Percentiles rank a stretch among this genome's conserved stretches.
phyloP scores from a whole-genome alignment of 1,140 invertebrate genomes.

The Heterodera schachtii region DNA sequence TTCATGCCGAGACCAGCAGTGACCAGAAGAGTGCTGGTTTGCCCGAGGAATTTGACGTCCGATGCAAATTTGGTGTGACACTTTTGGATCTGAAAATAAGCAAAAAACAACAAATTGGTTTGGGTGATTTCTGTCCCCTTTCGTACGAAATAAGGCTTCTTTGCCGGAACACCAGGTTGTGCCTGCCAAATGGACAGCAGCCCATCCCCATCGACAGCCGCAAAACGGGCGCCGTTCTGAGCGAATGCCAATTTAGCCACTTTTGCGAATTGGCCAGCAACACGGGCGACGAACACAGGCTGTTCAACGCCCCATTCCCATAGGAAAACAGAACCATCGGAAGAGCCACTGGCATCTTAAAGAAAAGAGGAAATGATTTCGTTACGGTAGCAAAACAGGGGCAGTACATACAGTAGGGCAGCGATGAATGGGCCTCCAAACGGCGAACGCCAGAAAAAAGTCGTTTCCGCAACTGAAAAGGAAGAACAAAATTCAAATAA shows the following conservation, averaged over 20 bases:
- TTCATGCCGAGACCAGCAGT: conserved; percentile 94
- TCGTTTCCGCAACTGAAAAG: conserved; percentile 70
- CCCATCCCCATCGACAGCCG: conserved; percentile 65
- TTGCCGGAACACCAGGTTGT: conserved; percentile 79
- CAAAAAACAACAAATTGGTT: conserved; percentile 6
- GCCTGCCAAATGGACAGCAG: conserved; percentile 73
- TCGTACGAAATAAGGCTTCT: conserved; percentile 89
- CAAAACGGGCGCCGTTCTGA: conserved; percentile 88
- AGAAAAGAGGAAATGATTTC: conserved; percentile 32
- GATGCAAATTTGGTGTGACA: conserved; percentile 95
- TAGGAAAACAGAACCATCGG: conserved; percentile 93
- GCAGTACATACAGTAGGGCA: conserved; percentile 81
- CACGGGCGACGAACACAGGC: conserved; percentile 82
- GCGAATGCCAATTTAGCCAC: conserved; percentile 92
- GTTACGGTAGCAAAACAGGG: no score
- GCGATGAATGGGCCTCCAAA: conserved; percentile 88
- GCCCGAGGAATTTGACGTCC: conserved; percentile 93
- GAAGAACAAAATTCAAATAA: conserved; percentile 15
- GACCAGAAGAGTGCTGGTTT: conserved; percentile 90
- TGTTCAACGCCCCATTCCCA: conserved; percentile 96
- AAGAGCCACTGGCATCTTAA: conserved; percentile 87
- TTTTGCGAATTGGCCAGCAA: conserved; percentile 88
- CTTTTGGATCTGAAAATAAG: conserved; percentile 78
- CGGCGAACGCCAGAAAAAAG: conserved; percentile 86
- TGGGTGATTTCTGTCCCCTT: background rate